Conservation (phyloP, 64 coral and sea anemone genomes). For the Acropora yongei region DNA sequence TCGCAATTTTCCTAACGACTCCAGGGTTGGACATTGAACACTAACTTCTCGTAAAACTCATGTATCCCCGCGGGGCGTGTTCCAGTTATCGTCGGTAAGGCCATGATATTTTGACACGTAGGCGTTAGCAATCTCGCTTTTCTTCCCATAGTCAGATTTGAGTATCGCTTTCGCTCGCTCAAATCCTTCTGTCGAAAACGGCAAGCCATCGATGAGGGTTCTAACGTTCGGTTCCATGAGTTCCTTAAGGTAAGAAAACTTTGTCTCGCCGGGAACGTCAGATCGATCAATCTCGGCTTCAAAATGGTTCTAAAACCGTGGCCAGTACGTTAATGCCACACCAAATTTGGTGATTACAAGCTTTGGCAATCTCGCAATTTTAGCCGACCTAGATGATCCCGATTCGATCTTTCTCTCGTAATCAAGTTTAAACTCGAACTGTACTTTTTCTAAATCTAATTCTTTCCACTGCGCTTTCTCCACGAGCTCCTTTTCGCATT, state of each 20-base stretch:
- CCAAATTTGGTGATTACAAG: constrained; percentile 22
- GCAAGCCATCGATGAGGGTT: constrained; percentile 46
- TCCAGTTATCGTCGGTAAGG: constrained; percentile 21
- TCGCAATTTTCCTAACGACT: constrained; percentile 47
- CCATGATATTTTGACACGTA: constrained; percentile 42
- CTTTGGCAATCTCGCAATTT: background rate
- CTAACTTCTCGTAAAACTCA: constrained; percentile 52
- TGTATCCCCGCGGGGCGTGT: constrained; percentile 16
- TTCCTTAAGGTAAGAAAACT: constrained; percentile 46
- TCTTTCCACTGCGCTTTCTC: background rate
- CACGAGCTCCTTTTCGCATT: background rate
- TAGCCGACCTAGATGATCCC: background rate
- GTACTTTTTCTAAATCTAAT: background rate
- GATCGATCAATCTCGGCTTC: constrained; percentile 24
- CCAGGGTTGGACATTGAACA: constrained; percentile 46
- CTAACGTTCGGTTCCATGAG: constrained; percentile 1
- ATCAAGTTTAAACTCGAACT: background rate
- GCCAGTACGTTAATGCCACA: background rate
- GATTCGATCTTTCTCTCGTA: constrained; percentile 16
- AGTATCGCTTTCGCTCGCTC: constrained; percentile 21
- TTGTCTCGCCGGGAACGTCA: constrained; percentile 38
- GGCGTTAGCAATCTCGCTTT: constrained; percentile 37
- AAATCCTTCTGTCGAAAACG: background rate
- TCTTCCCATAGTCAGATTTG: constrained; percentile 19
- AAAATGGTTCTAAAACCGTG: constrained; percentile 53